phyloP scores from a whole-genome alignment of 2,113 vertebrate species.

The Myodes glareolus region DNA sequence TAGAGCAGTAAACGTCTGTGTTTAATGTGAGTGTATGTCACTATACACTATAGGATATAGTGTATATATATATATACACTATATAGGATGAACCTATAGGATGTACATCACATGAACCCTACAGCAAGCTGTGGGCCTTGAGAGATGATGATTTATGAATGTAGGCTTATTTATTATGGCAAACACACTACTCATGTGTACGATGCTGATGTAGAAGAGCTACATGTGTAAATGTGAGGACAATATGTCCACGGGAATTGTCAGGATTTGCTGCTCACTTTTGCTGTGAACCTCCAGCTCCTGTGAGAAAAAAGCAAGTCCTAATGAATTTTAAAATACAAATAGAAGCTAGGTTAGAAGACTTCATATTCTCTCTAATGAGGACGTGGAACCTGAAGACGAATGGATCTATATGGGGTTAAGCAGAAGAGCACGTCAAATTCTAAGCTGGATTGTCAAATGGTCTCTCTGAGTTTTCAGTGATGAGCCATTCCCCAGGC shows the following conservation, averaged over 20 bases:
- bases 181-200: accelerated
- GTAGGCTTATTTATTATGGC: not conserved
- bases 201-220: not conserved
- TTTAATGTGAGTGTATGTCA: not conserved
- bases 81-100: not conserved
- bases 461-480: not conserved
- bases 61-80: too few species aligned
- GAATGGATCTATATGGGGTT: not conserved
- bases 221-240: accelerated
- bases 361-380: conserved; percentile 6
- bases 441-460: not conserved
- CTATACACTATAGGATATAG: too few species aligned
- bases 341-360: not conserved
- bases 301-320: not conserved
- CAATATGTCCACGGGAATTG: not conserved
- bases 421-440: not conserved
- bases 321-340: not conserved
- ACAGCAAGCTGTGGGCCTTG: not conserved
- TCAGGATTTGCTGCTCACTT: not conserved
- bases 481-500: not conserved
- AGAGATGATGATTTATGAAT: not conserved
- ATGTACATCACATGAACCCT: not conserved
- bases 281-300: not conserved
- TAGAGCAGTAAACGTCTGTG: not conserved
- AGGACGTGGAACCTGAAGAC: not conserved